These are phyloP conservation scores for Mixornis gularis DNA, from an alignment of 2,113 vertebrate species.

Conservation along the genomic window DNA sequence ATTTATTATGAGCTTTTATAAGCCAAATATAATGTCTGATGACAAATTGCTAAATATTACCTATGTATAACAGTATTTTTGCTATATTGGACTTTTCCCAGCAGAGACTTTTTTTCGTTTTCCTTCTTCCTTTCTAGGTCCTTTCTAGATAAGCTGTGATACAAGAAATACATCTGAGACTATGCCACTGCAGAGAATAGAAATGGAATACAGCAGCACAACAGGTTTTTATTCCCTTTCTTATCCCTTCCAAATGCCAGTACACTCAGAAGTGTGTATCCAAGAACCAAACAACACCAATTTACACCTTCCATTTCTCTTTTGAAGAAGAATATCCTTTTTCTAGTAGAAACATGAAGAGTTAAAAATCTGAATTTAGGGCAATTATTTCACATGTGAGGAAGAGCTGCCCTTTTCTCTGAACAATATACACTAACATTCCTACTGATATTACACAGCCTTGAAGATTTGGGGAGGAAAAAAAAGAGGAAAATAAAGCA, in stretches of 20 bases:
- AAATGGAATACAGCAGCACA: background rate
- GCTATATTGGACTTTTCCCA: background rate
- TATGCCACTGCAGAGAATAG: background rate
- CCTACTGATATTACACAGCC: background rate
- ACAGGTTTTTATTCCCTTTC: background rate
- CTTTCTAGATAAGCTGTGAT: background rate
- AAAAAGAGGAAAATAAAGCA: background rate
- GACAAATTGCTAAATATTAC: background rate
- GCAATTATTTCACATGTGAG: background rate
- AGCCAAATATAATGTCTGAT: background rate
- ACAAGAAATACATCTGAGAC: background rate
- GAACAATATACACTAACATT: background rate
- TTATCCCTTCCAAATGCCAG: background rate
- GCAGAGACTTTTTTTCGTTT: background rate
- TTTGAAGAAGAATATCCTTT: background rate
- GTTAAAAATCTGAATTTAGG: background rate
- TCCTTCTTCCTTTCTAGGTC: background rate
- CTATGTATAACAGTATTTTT: background rate
- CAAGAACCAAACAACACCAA: background rate
- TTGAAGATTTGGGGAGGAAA: background rate
- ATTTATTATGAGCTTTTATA: background rate
- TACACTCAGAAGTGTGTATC: background rate
- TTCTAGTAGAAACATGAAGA: background rate
- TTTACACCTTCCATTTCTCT: background rate
- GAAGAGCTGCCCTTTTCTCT: background rate